phyloP scores from a whole-genome alignment of 2,113 vertebrate species.

The Reinhardtius hippoglossoides region DNA sequence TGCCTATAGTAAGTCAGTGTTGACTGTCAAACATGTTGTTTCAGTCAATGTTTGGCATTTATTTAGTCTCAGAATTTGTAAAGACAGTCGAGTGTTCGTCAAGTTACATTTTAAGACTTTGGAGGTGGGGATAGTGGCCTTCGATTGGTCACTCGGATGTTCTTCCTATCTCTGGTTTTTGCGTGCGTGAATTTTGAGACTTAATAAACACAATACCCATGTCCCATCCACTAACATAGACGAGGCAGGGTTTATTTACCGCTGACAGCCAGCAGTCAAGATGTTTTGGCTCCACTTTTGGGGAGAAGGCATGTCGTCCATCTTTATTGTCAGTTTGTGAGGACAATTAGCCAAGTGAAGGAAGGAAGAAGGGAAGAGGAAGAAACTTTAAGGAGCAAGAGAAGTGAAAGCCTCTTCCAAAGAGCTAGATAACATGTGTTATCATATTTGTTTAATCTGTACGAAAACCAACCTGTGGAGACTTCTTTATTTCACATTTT shows the following conservation, averaged over 20 bases:
- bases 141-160: too few relatives aligned
- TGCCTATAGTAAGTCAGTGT: too few relatives aligned
- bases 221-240: background rate
- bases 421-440: background rate
- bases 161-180: too few relatives aligned
- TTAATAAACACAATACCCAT: background rate
- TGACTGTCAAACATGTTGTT: too few relatives aligned
- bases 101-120: too few relatives aligned
- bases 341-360: too few relatives aligned
- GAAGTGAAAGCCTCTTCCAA: background rate
- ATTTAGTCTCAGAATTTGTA: too few relatives aligned
- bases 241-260: background rate
- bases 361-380: background rate
- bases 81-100: too few relatives aligned
- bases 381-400: background rate
- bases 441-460: background rate
- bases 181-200: background rate
- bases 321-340: background rate
- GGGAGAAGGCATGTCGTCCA: background rate
- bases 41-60: too few relatives aligned
- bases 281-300: background rate
- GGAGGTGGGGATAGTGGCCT: too few relatives aligned
- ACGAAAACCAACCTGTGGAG: background rate
- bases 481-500: background rate
- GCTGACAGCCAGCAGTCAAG: too few relatives aligned